Base-by-base conservation (phyloP, 2,797 vertebrate genomes). In the Enoplosus armatus region DNA sequence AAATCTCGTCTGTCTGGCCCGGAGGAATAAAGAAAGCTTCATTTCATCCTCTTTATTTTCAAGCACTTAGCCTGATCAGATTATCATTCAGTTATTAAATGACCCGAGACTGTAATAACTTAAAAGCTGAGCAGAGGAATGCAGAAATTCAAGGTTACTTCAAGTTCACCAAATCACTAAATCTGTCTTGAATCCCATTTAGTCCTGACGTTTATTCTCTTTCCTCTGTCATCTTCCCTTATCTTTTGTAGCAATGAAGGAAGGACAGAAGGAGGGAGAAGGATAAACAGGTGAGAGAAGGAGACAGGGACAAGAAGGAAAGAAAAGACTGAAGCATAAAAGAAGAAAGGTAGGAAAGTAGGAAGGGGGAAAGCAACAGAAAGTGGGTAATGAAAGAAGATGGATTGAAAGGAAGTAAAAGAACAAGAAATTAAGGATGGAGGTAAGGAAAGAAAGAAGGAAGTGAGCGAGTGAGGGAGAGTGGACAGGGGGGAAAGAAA, bases 41-140 rank as follows among this genome's bases (percentile, higher is more conserved):
- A 62, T 73, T 81, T 88, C 64, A 86, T 83, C 83, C 77, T 90
- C 63, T 84, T 86, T 88, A 84, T 89, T 82, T 87, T 79, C 22
- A 22, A 87, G 87, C 87, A 90, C 90, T 93, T 89, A 86, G 70
- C 43, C 84, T 88, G 87, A 93, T 93, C 83, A 88, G 79, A 92
- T 90, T 90, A 89, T 83, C 69, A 50, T 85, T 55, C 68, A 37
- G 73, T 90, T 91, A 90, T 88, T 81, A 87, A 91, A 91, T 89
- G 87, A 85, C 67, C 58, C 14, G 2, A 33, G 48, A 80, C 24
- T 9, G 15, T 80, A 87, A 90, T 88, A 89, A 85, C 77, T 85
- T 84, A 85, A 90, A 87, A 77, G 83, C 63, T 43, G 43, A 81
- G 62, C 12, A 6, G 45, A 82, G 54, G 81, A 84, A 89, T 79